Conservation (phyloP, 2,113 vertebrate species). For the Melanerpes formicivorus region DNA sequence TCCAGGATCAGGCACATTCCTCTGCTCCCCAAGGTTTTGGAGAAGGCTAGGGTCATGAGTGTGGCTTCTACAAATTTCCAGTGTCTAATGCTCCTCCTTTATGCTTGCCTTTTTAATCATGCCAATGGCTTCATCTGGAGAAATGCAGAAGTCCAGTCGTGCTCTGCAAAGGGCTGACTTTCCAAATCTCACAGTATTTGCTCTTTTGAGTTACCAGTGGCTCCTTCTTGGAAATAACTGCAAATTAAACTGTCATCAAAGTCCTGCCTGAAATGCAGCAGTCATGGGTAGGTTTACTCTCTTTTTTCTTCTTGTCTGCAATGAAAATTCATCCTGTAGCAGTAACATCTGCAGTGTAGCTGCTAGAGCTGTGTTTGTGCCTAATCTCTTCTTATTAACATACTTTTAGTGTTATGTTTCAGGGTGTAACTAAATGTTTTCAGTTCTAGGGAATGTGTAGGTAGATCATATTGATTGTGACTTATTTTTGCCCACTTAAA, state of each 20-base stretch:
- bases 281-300: not conserved
- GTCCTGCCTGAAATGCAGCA: not conserved
- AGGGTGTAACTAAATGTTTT: constrained; percentile 29
- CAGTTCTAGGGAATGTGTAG: not conserved
- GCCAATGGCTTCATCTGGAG: not conserved
- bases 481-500: not conserved
- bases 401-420: not conserved
- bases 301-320: not conserved
- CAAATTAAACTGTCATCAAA: not conserved
- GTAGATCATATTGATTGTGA: not conserved
- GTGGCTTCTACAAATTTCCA: not conserved
- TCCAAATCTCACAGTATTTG: not conserved
- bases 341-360: not conserved
- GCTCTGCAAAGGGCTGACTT: not conserved
- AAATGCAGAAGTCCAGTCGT: fast-evolving
- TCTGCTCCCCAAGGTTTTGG: not conserved
- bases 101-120: not conserved
- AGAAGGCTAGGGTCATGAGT: not conserved
- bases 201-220: not conserved
- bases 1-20: fast-evolving
- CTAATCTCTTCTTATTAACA: not conserved
- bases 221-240: constrained; percentile 5
- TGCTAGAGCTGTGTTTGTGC: not conserved
- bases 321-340: not conserved
- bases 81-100: not conserved